Evolutionary conservation across 2,797 vertebrate species (phyloP).

Genomic region (Mus spretus): DNA sequence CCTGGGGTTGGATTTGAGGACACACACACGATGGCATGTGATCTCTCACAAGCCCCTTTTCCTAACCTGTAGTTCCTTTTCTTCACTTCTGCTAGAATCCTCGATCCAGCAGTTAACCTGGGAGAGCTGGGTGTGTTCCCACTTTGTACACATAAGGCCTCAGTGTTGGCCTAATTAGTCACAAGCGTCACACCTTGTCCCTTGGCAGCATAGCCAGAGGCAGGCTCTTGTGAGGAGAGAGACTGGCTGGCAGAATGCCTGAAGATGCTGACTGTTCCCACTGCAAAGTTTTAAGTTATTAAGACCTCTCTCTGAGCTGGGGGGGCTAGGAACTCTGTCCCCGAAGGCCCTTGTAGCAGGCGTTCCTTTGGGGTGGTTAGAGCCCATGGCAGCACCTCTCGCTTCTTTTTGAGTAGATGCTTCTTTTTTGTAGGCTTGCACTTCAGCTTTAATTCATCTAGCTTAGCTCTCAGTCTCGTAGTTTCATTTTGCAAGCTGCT

Average conservation of each 20-base stretch:
- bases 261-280: conserved; percentile 62
- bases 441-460: background rate
- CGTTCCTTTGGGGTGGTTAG: conserved; percentile 12
- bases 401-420: conserved; percentile 88
- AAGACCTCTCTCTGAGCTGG: conserved; percentile 37
- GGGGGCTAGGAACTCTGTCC: conserved; percentile 43
- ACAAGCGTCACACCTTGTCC: conserved; percentile 90
- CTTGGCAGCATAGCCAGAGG: conserved; percentile 49
- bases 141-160: conserved; percentile 70
- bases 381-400: conserved; percentile 92
- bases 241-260: no score
- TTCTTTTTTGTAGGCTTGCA: conserved; percentile 82
- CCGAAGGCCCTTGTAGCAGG: conserved; percentile 57
- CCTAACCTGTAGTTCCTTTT: conserved; percentile 83
- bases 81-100: conserved; percentile 83
- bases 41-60: conserved; percentile 88
- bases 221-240: conserved; percentile 47
- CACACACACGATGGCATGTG: conserved; percentile 89
- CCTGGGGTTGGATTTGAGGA: conserved; percentile 90
- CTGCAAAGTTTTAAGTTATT: conserved; percentile 8
- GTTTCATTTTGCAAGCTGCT: background rate
- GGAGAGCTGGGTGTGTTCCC: conserved; percentile 79
- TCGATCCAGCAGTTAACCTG: conserved; percentile 91
- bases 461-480: background rate
- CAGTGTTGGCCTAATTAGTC: conserved; percentile 79